A percentile compares a stretch with the other conserved stretches of the same genome.
These are phyloP conservation scores for Lutraria rhynchaena DNA, from an alignment of 1,140 invertebrate species.

Conservation along the genomic window DNA sequence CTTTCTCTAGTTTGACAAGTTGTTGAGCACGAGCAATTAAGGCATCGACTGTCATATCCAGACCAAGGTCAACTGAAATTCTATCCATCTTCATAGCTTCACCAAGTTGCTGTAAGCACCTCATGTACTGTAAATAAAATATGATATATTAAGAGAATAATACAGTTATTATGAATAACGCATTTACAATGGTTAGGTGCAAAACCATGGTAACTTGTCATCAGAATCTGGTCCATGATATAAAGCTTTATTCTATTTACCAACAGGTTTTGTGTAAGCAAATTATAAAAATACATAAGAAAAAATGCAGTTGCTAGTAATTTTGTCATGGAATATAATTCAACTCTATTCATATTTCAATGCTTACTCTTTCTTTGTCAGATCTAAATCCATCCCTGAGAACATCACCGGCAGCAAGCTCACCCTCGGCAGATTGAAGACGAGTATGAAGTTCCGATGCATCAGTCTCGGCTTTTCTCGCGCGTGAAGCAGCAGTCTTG, in stretches of 20 bases:
- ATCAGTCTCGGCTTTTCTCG: slow-evolving; percentile 75
- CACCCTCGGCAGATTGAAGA: slow-evolving; percentile 76
- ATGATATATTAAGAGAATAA: no score
- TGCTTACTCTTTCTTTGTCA: slow-evolving; percentile 80
- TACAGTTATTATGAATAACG: no score
- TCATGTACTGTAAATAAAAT: slow-evolving; percentile 76
- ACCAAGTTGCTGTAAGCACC: slow-evolving; percentile 77
- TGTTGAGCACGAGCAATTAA: slow-evolving; percentile 80
- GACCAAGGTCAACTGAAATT: slow-evolving; percentile 80
- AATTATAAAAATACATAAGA: no score
- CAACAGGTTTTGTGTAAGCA: no score
- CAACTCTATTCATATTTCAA: no score
- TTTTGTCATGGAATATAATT: no score
- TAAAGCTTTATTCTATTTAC: no score
- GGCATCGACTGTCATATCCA: slow-evolving; percentile 80
- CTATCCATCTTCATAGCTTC: slow-evolving; percentile 81
- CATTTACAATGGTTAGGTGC: no score
- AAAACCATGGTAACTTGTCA: no score
- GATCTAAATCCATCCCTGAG: slow-evolving; percentile 78
- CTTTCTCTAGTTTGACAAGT: slow-evolving; percentile 79
- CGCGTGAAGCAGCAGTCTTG: slow-evolving; percentile 68
- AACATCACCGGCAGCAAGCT: slow-evolving; percentile 79
- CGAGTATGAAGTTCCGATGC: slow-evolving; percentile 72
- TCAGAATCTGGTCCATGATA: no score
- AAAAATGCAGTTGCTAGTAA: no score